Evolutionary conservation across 53 echinoderm and acorn worm genomes (phyloP).

Genomic region (Echinometra lucunter): DNA sequence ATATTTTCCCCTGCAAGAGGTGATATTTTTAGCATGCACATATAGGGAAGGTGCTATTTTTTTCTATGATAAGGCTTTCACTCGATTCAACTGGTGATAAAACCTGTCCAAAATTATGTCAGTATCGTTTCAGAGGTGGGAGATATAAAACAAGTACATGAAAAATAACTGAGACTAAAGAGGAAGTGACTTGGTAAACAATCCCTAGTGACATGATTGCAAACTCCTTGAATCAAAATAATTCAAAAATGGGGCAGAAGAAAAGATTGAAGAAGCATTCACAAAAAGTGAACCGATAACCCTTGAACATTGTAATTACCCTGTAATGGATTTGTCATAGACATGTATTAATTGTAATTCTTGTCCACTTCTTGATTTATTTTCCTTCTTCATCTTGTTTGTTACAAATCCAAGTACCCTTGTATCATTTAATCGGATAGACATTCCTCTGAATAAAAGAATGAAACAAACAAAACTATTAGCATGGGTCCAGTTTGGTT

Average conservation of each 20-base stretch:
- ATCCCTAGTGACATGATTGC: too few species aligned
- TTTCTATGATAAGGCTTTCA: too few species aligned
- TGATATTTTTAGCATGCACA: too few species aligned
- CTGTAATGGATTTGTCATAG: not conserved
- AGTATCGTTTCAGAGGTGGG: too few species aligned
- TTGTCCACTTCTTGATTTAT: not conserved
- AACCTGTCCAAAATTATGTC: too few species aligned
- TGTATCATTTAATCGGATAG: not conserved
- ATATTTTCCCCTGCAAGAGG: not conserved
- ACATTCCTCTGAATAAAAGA: not conserved
- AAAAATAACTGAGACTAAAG: too few species aligned
- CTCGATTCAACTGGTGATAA: too few species aligned
- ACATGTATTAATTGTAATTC: not conserved
- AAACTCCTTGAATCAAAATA: too few species aligned
- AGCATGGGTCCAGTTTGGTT: not conserved
- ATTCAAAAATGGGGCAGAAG: not conserved
- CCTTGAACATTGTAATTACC: not conserved
- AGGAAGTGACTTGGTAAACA: too few species aligned
- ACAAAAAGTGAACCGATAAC: not conserved
- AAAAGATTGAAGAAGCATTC: not conserved
- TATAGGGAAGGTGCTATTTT: too few species aligned
- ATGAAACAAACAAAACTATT: not conserved
- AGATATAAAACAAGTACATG: too few species aligned
- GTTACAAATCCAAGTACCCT: not conserved
- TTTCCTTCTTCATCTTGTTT: not conserved